Percentiles rank a stretch among this genome's conserved stretches.
phyloP scores from a whole-genome alignment of 2,888 invertebrate genomes.

The Catocala nupta region DNA sequence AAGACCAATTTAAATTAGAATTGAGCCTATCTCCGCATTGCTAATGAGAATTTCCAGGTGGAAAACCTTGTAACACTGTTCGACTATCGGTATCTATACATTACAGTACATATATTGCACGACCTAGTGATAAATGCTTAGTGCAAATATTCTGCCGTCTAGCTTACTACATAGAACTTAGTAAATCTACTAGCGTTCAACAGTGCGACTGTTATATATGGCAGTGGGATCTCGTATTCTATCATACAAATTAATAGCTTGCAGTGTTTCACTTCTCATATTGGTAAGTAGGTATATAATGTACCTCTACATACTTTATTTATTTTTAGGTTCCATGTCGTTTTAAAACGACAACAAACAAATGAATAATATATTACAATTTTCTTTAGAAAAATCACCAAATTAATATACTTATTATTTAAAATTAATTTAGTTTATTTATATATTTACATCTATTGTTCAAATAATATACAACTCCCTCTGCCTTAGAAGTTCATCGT shows the following conservation, averaged over 20 bases:
- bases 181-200: neutral
- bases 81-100: no score
- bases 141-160: conserved; percentile 21
- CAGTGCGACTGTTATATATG: conserved; percentile 10
- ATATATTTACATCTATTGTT: conserved; percentile 47
- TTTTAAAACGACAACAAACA: no score
- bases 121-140: conserved; percentile 10
- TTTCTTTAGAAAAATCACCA: neutral
- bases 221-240: conserved; percentile 30
- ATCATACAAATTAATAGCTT: conserved; percentile 24
- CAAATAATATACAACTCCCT: conserved; percentile 47
- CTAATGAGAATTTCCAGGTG: no score
- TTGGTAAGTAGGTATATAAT: no score
- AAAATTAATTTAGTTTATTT: conserved; percentile 13
- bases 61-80: no score
- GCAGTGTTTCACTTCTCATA: neutral
- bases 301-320: no score
- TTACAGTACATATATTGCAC: neutral
- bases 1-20: no score
- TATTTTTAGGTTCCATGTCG: no score
- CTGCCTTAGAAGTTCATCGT: conserved; percentile 40
- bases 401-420: neutral
- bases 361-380: no score
- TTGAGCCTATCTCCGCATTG: no score
- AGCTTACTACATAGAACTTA: conserved; percentile 2